Conservation (phyloP, 2,113 vertebrate genomes). For the Gila orcuttii region DNA sequence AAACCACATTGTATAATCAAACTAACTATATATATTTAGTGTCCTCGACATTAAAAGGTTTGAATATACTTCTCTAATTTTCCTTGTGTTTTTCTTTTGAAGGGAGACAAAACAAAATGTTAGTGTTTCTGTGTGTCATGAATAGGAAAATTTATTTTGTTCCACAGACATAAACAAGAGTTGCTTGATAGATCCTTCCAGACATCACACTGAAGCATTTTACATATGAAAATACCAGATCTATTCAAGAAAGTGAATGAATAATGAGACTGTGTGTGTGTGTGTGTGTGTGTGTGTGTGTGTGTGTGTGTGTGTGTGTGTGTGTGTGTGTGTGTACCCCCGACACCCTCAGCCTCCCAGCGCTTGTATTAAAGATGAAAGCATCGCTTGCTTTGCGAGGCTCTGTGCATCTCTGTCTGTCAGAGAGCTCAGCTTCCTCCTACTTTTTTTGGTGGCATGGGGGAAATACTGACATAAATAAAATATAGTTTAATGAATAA, state of each 20-base stretch:
- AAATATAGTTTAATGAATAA: constrained; percentile 78
- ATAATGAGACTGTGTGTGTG: constrained; percentile 43
- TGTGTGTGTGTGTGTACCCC: constrained; percentile 29
- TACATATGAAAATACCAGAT: constrained; percentile 69
- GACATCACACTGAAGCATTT: constrained; percentile 65
- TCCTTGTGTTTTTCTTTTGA: not conserved
- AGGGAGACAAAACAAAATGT: constrained; percentile 22
- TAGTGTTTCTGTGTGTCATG: constrained; percentile 16
- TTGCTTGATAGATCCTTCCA: constrained; percentile 60
- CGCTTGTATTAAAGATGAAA: constrained; percentile 75
- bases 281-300: constrained; percentile 34
- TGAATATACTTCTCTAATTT: no score
- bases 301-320: constrained; percentile 19
- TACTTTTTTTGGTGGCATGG: constrained; percentile 76
- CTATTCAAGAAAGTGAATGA: constrained; percentile 53
- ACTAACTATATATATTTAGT: not conserved
- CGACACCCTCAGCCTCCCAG: constrained; percentile 68
- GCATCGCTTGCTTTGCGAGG: constrained; percentile 48
- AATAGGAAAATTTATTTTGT: constrained; percentile 26
- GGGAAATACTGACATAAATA: constrained; percentile 80
- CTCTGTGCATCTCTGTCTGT: constrained; percentile 67
- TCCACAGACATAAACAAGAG: constrained; percentile 54
- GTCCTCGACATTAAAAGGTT: no score
- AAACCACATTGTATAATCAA: not conserved
- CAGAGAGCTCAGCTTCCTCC: constrained; percentile 68